Evolutionary conservation across 2,888 invertebrate species (phyloP), one percentile per base, ranked within the genome.

Genomic region (Ferrisia virgata): DNA sequence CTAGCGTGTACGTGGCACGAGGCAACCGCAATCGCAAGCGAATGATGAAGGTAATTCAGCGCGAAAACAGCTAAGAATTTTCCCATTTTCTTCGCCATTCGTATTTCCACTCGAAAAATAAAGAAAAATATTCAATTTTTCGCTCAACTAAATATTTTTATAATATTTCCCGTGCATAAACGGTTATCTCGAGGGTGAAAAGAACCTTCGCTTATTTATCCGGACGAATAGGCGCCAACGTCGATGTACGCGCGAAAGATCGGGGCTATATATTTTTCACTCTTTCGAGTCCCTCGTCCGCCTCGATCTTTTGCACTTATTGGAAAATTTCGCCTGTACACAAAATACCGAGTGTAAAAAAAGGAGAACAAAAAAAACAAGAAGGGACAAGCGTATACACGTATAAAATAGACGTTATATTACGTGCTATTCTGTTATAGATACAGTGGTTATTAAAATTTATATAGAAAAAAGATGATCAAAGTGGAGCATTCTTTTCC

Each of bases 91-190:
- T 58, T 53, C 53, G 43, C 43, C 40, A 40, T 79, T 79, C 79
- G 79, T 33, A 69, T 82, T 82, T 69, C 82, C 82, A 82, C 82
- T 82, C 43, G 82, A 82, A 72, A 82, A 82, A 82, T 82, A 79
- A 84, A 84, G 84, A 84, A 79, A 64, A 79, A 84, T 84, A 84
- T 79, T 84, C 84, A 84, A 84, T 84, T 84, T 84, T 84, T 84
- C 84, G 84, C 79, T 84, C 84, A 84, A 84, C 84, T 84, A 84
- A 84, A 84, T 84, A 84, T 84, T 84, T 84, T 84, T 84, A 76
- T 84, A 84, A 84, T 84, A 84, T 84, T 84, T 84, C 84, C 84
- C 84, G 84, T 58, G 13, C 28, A 76, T 76, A 79, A 84, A 84
- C 40, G 22, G 78, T 78, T 84, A 84, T 84, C 79, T 79, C 53